These are phyloP conservation scores for Halichoeres trimaculatus DNA, from an alignment of 2,113 vertebrate genomes.

Conservation along the genomic window DNA sequence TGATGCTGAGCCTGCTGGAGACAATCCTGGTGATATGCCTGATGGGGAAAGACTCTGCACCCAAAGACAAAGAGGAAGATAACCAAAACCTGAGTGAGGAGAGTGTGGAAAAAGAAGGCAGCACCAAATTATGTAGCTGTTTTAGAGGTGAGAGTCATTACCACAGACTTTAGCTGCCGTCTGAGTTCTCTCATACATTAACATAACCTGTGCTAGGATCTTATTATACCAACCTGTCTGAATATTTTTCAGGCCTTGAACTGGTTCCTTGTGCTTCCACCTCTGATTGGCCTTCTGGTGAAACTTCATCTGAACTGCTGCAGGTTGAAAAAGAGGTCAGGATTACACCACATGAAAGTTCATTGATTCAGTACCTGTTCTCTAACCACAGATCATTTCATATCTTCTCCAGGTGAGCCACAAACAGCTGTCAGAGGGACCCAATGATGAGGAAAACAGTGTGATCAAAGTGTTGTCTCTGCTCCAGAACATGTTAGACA, in stretches of 20 bases:
- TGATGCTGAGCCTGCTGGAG: constrained; percentile 83
- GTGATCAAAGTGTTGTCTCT: background rate
- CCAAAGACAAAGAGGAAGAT: background rate
- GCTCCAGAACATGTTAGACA: background rate
- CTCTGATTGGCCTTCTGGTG: background rate
- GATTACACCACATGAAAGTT: too few relatives aligned
- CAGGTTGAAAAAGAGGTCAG: constrained; percentile 21
- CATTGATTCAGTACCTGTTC: too few relatives aligned
- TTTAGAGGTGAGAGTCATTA: constrained; percentile 19
- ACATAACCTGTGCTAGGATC: too few relatives aligned
- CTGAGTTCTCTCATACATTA: too few relatives aligned
- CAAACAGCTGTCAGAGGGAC: background rate
- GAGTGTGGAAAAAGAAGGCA: background rate
- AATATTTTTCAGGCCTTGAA: background rate
- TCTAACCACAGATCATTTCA: background rate
- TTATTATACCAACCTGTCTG: too few relatives aligned
- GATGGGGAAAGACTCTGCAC: constrained; percentile 51
- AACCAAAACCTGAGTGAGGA: background rate
- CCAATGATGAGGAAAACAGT: background rate
- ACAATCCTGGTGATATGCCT: constrained; percentile 79
- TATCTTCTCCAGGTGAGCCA: background rate
- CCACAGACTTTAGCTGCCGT: too few relatives aligned
- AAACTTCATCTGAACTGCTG: constrained; percentile 7
- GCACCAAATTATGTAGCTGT: background rate
- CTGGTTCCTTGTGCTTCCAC: background rate